Percentiles rank a stretch among this genome's conserved stretches.
phyloP scores from a whole-genome alignment of 1,140 invertebrate species.

The Caenorhabditis brenneri region DNA sequence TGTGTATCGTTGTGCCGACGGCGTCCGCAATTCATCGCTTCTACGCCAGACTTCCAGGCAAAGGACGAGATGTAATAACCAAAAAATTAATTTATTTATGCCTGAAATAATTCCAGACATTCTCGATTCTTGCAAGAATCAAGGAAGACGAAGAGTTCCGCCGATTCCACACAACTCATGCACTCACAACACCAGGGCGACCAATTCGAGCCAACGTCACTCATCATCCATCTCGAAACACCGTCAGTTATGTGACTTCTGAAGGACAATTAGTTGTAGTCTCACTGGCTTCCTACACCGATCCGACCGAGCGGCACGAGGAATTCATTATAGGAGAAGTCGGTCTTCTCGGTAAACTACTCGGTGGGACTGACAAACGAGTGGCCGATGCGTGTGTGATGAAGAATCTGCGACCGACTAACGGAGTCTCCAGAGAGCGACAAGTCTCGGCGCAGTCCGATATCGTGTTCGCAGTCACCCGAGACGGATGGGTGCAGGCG shows the following conservation, averaged over 20 bases:
- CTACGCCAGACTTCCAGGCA: background rate
- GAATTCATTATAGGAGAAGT: constrained; percentile 7
- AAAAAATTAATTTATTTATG: background rate
- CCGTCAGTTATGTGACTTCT: background rate
- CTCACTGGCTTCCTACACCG: background rate
- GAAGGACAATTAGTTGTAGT: constrained; percentile 13
- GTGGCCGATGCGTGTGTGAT: constrained; percentile 22
- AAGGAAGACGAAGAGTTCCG: constrained; percentile 10
- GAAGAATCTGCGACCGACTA: background rate
- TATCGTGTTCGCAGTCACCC: background rate
- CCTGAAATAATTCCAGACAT: background rate
- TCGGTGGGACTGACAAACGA: background rate
- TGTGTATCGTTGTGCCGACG: constrained; percentile 32
- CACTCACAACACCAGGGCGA: background rate
- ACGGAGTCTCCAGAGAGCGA: background rate
- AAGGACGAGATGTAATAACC: background rate
- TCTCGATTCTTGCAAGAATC: constrained; percentile 22
- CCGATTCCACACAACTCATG: background rate
- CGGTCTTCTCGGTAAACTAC: background rate
- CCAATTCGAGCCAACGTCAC: constrained; percentile 7
- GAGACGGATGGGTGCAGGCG: constrained; percentile 21
- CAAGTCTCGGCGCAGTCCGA: background rate
- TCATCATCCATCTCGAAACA: constrained; percentile 12
- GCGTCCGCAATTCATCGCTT: constrained; percentile 32
- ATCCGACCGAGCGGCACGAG: background rate